phyloP scores from a whole-genome alignment of 2,888 invertebrate species.

The Malthinus flaveolus region DNA sequence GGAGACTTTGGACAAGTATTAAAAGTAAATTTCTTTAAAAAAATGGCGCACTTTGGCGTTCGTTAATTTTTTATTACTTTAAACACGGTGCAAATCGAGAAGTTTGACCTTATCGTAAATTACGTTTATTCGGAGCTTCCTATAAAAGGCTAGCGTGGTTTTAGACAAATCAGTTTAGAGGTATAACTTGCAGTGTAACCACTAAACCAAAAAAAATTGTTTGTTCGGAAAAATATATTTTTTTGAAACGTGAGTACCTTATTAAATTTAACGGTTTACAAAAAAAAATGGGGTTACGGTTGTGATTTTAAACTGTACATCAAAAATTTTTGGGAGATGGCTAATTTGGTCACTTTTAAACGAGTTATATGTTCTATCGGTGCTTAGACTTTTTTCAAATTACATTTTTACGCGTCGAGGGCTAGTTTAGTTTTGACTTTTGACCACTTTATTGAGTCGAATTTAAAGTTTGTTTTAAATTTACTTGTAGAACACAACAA shows the following conservation, averaged over 20 bases:
- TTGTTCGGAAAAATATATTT: not conserved
- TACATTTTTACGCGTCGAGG: too few species aligned
- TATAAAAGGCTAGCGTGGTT: not conserved
- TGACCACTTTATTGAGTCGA: too few species aligned
- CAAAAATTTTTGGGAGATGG: too few species aligned
- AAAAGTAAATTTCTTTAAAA: too few species aligned
- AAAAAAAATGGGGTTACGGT: too few species aligned
- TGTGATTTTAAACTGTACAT: too few species aligned
- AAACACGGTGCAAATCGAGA: not conserved
- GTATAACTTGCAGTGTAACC: not conserved
- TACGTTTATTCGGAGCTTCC: conserved; percentile 1
- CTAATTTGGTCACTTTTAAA: too few species aligned
- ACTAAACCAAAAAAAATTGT: not conserved
- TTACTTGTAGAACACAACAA: conserved; percentile 28
- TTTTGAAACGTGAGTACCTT: not conserved
- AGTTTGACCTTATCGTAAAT: conserved; percentile 6
- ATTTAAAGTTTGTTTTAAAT: not conserved
- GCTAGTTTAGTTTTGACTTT: too few species aligned
- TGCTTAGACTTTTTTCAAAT: too few species aligned
- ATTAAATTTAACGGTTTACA: too few species aligned
- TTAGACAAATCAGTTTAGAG: conserved; percentile 3
- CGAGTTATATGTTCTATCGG: too few species aligned
- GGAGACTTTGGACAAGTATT: too few species aligned
- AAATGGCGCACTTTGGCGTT: not conserved
- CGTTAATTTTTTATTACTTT: not conserved